Evolutionary conservation across 35 echinoderm and acorn worm genomes (phyloP), one percentile per base, ranked within the genome.

Genomic region (Patiria miniata): DNA sequence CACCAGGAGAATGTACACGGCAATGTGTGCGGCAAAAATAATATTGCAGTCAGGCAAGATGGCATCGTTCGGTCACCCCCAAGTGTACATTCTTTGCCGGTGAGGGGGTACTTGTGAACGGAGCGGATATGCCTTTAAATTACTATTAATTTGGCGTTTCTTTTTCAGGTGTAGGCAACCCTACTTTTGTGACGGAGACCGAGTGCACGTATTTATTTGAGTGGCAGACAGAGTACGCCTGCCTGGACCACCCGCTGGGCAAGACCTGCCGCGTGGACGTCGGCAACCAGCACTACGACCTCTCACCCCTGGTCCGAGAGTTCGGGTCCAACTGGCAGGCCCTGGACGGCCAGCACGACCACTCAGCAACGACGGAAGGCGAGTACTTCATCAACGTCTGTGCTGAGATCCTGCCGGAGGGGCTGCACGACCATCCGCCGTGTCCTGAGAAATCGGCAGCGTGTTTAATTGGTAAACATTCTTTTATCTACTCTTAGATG

Each of bases 131-230:
- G n/a, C n/a, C n/a, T 39, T 10, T 8, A 28, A 18, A 37, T 85
- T 8, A 9, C 76, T 21, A 2, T 85, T 10, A 19, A 85, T 86
- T 44, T 18, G 14, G 29, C 58, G 22, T 87, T 77, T 17, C 80
- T 2, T 23, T 79, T 22, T 1, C 39, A 93, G 95, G 85, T 78
- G 37, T 51, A 1, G 95, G 95, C 40, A 77, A 50, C 15, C 96
- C 96, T 52, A 53, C 21, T 18, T 99, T 90, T 80, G 77, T 95
- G 18, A 91, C 89, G 0, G 96, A 99, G 56, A 84, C 86, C 18
- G 88, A 91, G 26, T 99, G 96, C 55, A 95, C 89, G 18, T 99
- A 99, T 28, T 99, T 99, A 89, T 99, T 99, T 61, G 93, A 92
- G 21, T 99, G 96, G 96, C 78, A 92, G 14, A 99, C 96, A 30